phyloP scores from a whole-genome alignment of 2,113 vertebrate genomes.

The Drymodes brunneopygia region DNA sequence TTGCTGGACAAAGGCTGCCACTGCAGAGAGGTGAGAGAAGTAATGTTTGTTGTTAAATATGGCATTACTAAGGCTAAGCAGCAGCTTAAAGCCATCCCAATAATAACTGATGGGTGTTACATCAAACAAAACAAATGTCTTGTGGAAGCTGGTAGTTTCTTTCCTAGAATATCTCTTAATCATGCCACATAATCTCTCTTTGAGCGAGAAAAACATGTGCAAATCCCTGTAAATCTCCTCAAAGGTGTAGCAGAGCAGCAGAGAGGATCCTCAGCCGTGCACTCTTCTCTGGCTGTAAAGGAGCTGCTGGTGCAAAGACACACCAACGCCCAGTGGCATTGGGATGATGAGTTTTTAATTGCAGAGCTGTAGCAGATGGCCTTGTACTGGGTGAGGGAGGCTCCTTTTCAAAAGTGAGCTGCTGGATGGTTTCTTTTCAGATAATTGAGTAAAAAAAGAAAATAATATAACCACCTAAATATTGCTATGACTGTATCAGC shows the following conservation, averaged over 20 bases:
- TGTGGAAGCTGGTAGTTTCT: neutral
- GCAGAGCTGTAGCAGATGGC: neutral
- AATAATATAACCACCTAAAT: neutral
- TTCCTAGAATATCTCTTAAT: constrained; percentile 27
- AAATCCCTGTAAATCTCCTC: constrained; percentile 43
- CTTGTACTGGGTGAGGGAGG: neutral
- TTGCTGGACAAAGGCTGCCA: neutral
- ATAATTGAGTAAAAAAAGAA: neutral
- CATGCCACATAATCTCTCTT: constrained; percentile 7
- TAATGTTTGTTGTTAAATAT: neutral
- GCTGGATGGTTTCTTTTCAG: constrained; percentile 20
- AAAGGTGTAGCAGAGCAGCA: neutral
- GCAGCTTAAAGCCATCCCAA: neutral
- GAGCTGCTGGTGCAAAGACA: neutral
- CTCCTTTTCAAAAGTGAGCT: constrained; percentile 15
- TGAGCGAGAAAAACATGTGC: neutral
- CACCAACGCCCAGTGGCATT: neutral
- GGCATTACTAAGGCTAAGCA: neutral
- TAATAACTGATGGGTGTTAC: neutral
- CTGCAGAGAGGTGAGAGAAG: neutral
- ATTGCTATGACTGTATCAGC: neutral
- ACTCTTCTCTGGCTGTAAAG: neutral
- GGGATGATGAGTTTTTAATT: neutral
- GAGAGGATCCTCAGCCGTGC: neutral
- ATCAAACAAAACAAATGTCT: neutral